Evolutionary conservation across 2,113 vertebrate species (phyloP).

Genomic region (Syrmaticus mikado): DNA sequence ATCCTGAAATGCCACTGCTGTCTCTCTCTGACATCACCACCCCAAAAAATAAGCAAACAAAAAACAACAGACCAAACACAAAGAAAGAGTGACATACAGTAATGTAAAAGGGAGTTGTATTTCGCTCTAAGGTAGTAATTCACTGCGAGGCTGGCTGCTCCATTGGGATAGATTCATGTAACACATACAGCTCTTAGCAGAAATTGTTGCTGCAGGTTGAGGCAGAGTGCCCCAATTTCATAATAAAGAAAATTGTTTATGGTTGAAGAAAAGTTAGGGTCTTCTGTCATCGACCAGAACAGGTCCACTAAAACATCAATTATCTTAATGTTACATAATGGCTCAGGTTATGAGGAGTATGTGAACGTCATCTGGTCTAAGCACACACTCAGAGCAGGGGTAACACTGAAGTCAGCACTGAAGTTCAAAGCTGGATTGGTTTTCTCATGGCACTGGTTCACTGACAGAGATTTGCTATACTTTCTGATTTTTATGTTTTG

Average conservation of each 20-base stretch:
- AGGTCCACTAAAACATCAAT: not conserved
- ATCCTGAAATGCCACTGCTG: not conserved
- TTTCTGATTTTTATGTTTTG: not conserved
- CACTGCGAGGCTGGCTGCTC: not conserved
- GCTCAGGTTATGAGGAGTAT: not conserved
- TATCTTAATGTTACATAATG: not conserved
- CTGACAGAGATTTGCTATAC: not conserved
- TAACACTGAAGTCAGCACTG: not conserved
- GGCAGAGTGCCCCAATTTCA: not conserved
- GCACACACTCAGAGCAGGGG: not conserved
- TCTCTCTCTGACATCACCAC: rapidly evolving
- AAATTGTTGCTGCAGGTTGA: not conserved
- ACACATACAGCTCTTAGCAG: not conserved
- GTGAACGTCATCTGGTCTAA: not conserved
- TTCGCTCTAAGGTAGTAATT: not conserved
- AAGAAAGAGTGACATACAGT: rapidly evolving
- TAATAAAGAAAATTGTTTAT: not conserved
- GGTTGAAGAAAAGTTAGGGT: not conserved
- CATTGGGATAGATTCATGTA: not conserved
- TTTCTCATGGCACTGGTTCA: not conserved
- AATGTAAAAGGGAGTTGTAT: not conserved
- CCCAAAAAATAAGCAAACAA: not conserved
- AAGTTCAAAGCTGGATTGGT: not conserved
- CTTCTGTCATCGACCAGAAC: not conserved
- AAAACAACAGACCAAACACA: not conserved